Evolutionary conservation across 2,113 vertebrate genomes (phyloP).

Genomic region (Chaenogobius annularis): DNA sequence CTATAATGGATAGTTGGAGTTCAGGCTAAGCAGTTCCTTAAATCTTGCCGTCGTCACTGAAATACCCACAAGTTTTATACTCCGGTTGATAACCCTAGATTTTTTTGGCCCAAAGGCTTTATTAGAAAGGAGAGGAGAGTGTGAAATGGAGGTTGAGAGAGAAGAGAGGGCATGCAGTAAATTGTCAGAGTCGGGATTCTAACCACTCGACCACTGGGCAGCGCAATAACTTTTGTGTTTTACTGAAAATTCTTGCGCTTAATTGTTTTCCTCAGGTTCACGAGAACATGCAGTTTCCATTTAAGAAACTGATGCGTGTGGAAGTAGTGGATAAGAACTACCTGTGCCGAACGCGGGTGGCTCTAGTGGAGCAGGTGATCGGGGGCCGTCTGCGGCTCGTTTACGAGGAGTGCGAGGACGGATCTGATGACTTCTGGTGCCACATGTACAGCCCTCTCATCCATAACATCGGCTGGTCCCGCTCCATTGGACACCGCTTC

Average conservation of each 20-base stretch:
- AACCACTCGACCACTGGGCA: too few species aligned
- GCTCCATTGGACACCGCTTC: constrained; percentile 96
- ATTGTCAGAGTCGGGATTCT: too few species aligned
- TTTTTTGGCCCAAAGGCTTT: too few species aligned
- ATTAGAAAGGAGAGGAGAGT: too few species aligned
- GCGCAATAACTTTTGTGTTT: not conserved
- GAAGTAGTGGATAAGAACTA: constrained; percentile 98
- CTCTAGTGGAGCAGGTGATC: constrained; percentile 91
- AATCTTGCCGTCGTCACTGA: too few species aligned
- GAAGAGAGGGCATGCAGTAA: too few species aligned
- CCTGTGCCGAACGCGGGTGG: constrained; percentile 93
- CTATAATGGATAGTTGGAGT: not conserved
- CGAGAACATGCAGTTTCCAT: constrained; percentile 93
- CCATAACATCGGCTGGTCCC: constrained; percentile 95
- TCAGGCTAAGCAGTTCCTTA: too few species aligned
- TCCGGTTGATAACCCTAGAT: not conserved
- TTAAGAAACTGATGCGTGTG: constrained; percentile 96
- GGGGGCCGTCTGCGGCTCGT: constrained; percentile 91
- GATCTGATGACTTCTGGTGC: constrained; percentile 98
- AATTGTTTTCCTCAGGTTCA: constrained; percentile 78
- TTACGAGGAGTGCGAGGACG: constrained; percentile 94
- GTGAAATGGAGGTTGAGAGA: too few species aligned
- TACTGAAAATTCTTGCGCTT: too few species aligned
- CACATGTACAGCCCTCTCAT: constrained; percentile 98
- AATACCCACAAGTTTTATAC: not conserved